Evolutionary conservation across 1,140 invertebrate species (phyloP).

Genomic region (Marisa cornuarietis): DNA sequence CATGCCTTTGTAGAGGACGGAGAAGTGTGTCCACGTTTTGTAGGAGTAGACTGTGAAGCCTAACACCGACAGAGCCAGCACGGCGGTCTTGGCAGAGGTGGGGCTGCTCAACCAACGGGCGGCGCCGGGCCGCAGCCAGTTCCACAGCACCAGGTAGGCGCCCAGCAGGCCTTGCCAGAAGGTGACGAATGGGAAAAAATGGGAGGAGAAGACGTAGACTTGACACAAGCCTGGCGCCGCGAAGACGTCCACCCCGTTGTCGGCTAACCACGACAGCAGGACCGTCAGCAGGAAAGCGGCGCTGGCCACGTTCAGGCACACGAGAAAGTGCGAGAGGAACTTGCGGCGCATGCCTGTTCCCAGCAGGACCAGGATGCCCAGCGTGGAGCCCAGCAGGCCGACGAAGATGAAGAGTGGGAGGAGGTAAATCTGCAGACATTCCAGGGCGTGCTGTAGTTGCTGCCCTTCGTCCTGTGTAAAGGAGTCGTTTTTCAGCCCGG

Average conservation of each 20-base stretch:
- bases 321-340: conserved; percentile 45
- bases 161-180: conserved; percentile 43
- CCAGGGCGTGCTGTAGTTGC: background rate
- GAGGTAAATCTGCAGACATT: conserved; percentile 31
- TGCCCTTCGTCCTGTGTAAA: background rate
- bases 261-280: conserved; percentile 45
- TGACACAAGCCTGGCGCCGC: conserved; percentile 47
- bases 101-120: conserved; percentile 27
- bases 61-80: conserved; percentile 38
- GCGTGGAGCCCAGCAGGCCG: conserved; percentile 28
- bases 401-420: conserved; percentile 35
- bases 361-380: conserved; percentile 35
- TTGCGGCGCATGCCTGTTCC: conserved; percentile 40
- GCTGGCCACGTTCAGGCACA: conserved; percentile 40
- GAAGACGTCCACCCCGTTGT: conserved; percentile 45
- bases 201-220: conserved; percentile 46
- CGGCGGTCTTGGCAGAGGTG: conserved; percentile 32
- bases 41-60: conserved; percentile 49
- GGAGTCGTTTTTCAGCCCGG: too few species aligned
- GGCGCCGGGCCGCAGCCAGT: conserved; percentile 24
- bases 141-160: conserved; percentile 32
- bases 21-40: conserved; percentile 51
- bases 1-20: conserved; percentile 11
- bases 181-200: conserved; percentile 49
- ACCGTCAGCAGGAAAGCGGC: conserved; percentile 43